Conservation (phyloP, 2,888 invertebrate species). For the Disparrhopalites patrizii region DNA sequence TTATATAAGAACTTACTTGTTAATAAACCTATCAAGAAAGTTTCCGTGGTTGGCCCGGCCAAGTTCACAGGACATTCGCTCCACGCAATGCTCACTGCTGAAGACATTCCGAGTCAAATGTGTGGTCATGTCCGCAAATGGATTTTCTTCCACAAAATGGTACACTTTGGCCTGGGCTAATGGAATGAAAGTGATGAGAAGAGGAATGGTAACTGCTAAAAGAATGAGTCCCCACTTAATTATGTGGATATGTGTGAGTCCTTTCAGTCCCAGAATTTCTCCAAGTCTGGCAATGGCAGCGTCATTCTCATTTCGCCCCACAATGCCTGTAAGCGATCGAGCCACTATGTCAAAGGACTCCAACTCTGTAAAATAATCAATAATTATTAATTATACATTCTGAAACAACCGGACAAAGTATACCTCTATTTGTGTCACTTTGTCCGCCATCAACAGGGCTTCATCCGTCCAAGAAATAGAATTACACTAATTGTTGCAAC, state of each 20-base stretch:
- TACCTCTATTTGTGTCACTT: not conserved
- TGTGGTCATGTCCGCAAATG: not conserved
- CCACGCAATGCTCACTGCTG: not conserved
- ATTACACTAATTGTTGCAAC: no score
- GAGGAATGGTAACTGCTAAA: not conserved
- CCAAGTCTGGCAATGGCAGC: not conserved
- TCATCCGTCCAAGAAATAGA: no score
- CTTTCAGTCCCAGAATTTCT: not conserved
- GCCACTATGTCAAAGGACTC: constrained; percentile 2
- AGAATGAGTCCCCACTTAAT: not conserved
- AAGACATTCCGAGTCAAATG: not conserved
- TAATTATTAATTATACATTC: not conserved
- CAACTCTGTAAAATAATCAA: not conserved
- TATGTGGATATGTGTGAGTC: not conserved
- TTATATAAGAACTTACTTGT: not conserved
- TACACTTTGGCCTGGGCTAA: not conserved
- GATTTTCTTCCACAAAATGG: not conserved
- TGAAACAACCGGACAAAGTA: not conserved
- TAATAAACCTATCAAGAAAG: not conserved
- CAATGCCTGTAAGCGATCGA: not conserved
- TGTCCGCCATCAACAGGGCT: not conserved
- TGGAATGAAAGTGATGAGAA: not conserved
- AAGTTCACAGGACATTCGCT: not conserved
- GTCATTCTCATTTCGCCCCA: not conserved
- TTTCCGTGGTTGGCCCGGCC: not conserved